phyloP scores from a whole-genome alignment of 2,888 invertebrate genomes.

The Imbricaverruca yamaguchii region DNA sequence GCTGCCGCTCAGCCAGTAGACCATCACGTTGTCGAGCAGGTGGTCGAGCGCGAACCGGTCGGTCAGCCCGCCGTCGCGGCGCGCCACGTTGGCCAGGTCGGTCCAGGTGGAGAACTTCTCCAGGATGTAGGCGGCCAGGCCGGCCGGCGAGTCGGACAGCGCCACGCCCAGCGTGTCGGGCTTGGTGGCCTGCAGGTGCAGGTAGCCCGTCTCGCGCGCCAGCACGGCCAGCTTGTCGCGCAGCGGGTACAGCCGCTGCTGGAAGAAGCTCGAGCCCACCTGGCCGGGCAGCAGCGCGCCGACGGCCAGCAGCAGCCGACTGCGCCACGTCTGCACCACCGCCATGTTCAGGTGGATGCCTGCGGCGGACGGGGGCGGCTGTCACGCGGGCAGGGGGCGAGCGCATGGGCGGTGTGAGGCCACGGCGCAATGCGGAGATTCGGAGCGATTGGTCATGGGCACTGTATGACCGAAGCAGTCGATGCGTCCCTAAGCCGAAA shows the following conservation, averaged over 20 bases:
- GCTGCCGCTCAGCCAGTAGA: slow-evolving; percentile 56
- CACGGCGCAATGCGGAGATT: too few relatives aligned
- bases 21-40: slow-evolving; percentile 67
- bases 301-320: slow-evolving; percentile 36
- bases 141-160: slow-evolving; percentile 68
- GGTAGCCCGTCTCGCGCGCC: slow-evolving; percentile 46
- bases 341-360: slow-evolving; percentile 62
- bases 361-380: slow-evolving; percentile 29
- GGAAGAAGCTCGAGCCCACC: slow-evolving; percentile 36
- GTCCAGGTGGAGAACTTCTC: slow-evolving; percentile 82
- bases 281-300: slow-evolving; percentile 35
- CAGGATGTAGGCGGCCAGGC: slow-evolving; percentile 78
- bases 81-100: slow-evolving; percentile 45
- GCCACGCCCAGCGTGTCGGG: slow-evolving; percentile 73
- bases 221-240: slow-evolving; percentile 35
- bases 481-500: too few relatives aligned
- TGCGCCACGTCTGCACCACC: slow-evolving; percentile 32
- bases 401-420: too few relatives aligned
- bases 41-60: slow-evolving; percentile 59
- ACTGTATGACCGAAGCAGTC: too few relatives aligned
- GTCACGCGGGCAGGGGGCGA: too few relatives aligned
- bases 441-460: background rate
- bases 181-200: slow-evolving; percentile 77
- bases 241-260: slow-evolving; percentile 37
- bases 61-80: slow-evolving; percentile 57